Conservation (phyloP, 2,113 vertebrate species). For the Gallinago paraguaiae region DNA sequence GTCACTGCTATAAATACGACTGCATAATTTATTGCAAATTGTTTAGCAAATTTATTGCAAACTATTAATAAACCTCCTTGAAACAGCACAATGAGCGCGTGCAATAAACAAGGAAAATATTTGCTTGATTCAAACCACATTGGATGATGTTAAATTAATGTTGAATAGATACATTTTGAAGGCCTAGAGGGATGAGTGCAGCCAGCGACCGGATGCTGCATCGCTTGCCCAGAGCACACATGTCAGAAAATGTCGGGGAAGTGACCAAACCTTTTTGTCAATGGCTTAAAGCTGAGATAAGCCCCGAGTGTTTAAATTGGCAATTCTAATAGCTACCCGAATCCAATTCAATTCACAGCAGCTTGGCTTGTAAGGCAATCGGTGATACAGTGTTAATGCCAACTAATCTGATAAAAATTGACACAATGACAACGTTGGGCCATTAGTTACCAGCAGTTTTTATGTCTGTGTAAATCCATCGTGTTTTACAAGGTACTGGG, state of each 20-base stretch:
- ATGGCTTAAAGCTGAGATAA: constrained; percentile 61
- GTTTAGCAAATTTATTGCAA: constrained; percentile 74
- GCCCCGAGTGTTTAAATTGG: constrained; percentile 52
- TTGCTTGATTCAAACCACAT: constrained; percentile 76
- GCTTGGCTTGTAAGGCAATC: constrained; percentile 65
- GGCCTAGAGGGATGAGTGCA: constrained; percentile 49
- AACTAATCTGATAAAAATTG: constrained; percentile 70
- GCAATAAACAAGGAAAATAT: constrained; percentile 75
- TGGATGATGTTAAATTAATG: constrained; percentile 63
- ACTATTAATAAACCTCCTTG: constrained; percentile 74
- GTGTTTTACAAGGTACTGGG: constrained; percentile 46
- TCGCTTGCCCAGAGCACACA: constrained; percentile 25
- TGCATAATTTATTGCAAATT: constrained; percentile 76
- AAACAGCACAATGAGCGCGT: constrained; percentile 63
- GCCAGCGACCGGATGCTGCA: constrained; percentile 29
- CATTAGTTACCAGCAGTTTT: constrained; percentile 60
- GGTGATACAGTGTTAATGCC: constrained; percentile 67
- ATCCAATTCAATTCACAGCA: constrained; percentile 53
- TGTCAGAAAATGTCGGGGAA: constrained; percentile 52
- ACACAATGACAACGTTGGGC: constrained; percentile 46
- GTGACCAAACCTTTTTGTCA: constrained; percentile 65
- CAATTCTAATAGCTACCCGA: constrained; percentile 68
- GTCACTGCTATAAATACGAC: constrained; percentile 75
- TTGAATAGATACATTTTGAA: constrained; percentile 60
- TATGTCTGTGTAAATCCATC: constrained; percentile 67